A percentile compares a stretch with the other conserved stretches of the same genome.
These are phyloP conservation scores for Desmodus rotundus DNA, from an alignment of 2,113 vertebrate genomes.

Conservation along the genomic window DNA sequence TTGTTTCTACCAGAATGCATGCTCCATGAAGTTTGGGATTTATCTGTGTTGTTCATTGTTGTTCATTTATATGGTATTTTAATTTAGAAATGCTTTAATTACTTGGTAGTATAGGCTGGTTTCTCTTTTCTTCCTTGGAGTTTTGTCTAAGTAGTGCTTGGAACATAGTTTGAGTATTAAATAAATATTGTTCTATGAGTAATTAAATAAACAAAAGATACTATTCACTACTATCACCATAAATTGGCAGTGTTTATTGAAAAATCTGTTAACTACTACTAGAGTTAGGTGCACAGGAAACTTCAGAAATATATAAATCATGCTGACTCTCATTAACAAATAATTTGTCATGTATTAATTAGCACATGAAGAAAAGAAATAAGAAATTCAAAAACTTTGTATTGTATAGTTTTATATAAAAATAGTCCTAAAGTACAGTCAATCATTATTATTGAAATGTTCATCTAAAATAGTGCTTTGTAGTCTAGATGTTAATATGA, in stretches of 20 bases:
- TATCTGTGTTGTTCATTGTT: not conserved
- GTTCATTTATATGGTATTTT: not conserved
- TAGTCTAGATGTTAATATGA: not conserved
- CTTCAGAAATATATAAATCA: not conserved
- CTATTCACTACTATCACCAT: not conserved
- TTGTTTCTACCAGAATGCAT: not conserved
- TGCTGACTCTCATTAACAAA: not conserved
- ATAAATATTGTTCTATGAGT: not conserved
- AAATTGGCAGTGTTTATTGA: not conserved
- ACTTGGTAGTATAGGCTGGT: not conserved
- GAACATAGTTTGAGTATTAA: not conserved
- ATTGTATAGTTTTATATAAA: not conserved
- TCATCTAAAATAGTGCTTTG: slow-evolving; percentile 8
- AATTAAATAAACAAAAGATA: not conserved
- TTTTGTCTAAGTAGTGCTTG: not conserved
- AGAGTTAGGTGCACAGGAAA: not conserved
- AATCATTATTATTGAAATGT: not conserved
- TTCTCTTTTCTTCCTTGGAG: not conserved
- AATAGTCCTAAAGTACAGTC: not conserved
- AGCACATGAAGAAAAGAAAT: not conserved
- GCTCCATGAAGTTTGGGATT: not conserved
- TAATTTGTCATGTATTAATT: not conserved
- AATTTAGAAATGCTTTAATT: not conserved
- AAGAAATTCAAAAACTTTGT: not conserved
- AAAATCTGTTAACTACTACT: not conserved